Base-by-base conservation (phyloP, 37 sponge, comb jelly and placozoan species). In the Spongia lamella region DNA sequence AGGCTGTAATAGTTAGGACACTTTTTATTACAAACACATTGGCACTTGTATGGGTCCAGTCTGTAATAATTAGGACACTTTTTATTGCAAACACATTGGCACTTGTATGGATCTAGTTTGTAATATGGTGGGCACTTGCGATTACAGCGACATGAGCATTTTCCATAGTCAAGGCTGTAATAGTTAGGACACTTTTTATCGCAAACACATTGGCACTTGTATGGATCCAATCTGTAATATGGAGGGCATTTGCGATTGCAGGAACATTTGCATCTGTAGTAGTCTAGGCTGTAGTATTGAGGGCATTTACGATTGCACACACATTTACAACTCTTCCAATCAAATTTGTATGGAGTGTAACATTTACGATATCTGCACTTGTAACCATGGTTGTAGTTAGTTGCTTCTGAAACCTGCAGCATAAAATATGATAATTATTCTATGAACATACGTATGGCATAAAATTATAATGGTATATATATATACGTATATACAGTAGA, bases 161-260 rank as follows among this genome's bases (percentile, higher is more conserved):
- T 63, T 3, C 33, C 7, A 20, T 27, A 3, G 32, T 63, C 33
- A 3, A 63, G 64, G 31, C 35, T 30, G 64, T 21, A 26, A 33
- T 16, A 16, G 3, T 16, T 30, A 63, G 32, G 64, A 26, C 64
- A 63, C 33, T 35, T 63, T 17, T 63, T 17, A 7, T 27, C 33
- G 7, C 64, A 63, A 7, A 63, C 64, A 26, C 64, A 63, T 27
- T 63, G 32, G 7, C 64, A 63, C 7, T 63, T 27, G 35, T 63
- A 31, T 63, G 60, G 29, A 11, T 58, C 60, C 6, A 58, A 11
- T 7, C 13, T 58, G 60, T 58, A 58, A 27, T 26, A 7, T 58
- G 60, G 27, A 27, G 60, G 60, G 29, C 60, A 58, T 7, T 58
- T 26, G 25, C 14, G 7, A 7, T 26, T 11, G 14, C 60, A 58